Percentiles rank a stretch among this genome's conserved stretches.
Conservation (phyloP, 2,888 invertebrate species). For the Tenodera sinensis region DNA sequence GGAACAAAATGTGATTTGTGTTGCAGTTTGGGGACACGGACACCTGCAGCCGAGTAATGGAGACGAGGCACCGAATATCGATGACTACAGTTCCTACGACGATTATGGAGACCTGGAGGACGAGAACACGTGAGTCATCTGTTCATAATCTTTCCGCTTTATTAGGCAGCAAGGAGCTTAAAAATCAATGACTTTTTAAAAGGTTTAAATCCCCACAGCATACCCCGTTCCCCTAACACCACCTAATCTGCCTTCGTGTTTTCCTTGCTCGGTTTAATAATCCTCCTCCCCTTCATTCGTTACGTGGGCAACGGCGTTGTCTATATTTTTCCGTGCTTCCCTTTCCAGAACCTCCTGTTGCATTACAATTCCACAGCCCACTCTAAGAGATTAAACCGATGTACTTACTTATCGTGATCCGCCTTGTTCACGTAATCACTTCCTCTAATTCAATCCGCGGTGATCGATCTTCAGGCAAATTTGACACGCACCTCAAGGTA, state of each 20-base stretch:
- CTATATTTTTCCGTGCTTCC: background rate
- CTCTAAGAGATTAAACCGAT: background rate
- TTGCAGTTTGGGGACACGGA: conserved; percentile 34
- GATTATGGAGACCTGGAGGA: conserved; percentile 32
- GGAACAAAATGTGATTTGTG: background rate
- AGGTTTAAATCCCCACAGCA: background rate
- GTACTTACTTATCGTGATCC: background rate
- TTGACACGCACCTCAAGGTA: background rate
- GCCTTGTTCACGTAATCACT: background rate
- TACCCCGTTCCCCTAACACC: background rate
- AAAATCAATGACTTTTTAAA: background rate
- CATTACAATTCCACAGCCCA: background rate
- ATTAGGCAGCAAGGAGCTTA: background rate
- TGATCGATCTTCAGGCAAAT: background rate
- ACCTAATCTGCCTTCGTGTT: background rate
- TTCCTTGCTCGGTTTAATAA: background rate
- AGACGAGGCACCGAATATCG: conserved; percentile 33
- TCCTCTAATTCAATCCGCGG: background rate
- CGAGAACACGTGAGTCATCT: conserved; percentile 3
- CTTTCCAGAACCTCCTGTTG: background rate
- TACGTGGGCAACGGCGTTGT: background rate
- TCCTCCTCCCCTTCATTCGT: background rate
- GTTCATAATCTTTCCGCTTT: background rate
- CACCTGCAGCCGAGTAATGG: conserved; percentile 25
- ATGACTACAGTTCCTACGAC: conserved; percentile 35